phyloP scores from a whole-genome alignment of 2,113 vertebrate genomes.

The Myrmecophaga tridactyla region DNA sequence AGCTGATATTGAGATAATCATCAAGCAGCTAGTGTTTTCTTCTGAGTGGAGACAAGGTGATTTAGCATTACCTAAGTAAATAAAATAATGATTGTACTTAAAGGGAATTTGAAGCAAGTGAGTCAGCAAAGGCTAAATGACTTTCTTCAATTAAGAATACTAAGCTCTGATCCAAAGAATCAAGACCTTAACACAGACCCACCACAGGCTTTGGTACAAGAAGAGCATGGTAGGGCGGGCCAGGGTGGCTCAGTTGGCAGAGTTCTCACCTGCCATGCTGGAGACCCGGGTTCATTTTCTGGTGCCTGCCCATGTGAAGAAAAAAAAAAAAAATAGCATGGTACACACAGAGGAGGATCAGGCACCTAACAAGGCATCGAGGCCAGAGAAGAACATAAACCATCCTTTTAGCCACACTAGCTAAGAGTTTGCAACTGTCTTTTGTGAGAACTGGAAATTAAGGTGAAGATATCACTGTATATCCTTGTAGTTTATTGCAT shows the following conservation, averaged over 20 bases:
- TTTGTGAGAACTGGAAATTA: background rate
- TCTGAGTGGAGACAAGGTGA: background rate
- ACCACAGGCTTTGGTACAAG: background rate
- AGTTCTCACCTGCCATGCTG: too few relatives aligned
- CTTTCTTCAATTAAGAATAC: background rate
- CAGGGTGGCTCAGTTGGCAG: too few relatives aligned
- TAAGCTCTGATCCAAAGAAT: background rate
- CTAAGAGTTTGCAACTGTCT: background rate
- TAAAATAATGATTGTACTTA: background rate
- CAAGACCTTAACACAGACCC: background rate
- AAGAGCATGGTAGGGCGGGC: background rate
- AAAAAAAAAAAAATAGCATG: too few relatives aligned
- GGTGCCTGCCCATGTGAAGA: too few relatives aligned
- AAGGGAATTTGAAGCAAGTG: background rate
- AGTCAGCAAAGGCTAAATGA: background rate
- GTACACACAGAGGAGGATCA: background rate
- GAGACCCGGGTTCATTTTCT: too few relatives aligned
- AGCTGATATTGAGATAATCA: background rate
- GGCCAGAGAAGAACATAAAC: background rate
- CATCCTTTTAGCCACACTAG: background rate
- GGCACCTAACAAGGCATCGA: background rate
- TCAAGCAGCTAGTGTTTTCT: background rate
- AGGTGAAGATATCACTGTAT: background rate
- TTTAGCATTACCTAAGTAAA: background rate
- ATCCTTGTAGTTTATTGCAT: background rate